These are phyloP conservation scores for Lysandra bellargus DNA, from an alignment of 2,888 invertebrate species.

Conservation along the genomic window DNA sequence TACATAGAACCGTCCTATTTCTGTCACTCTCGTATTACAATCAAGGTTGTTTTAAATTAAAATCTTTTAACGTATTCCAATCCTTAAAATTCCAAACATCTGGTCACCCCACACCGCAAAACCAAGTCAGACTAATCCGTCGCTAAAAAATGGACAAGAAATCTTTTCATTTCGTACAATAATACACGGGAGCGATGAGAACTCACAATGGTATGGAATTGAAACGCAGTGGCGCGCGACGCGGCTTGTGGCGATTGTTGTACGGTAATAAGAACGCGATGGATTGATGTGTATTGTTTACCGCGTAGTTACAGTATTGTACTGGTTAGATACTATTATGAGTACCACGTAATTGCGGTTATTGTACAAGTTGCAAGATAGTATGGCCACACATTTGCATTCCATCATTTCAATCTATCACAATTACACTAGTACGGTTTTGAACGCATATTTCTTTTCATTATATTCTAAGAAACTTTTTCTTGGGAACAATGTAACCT, in stretches of 20 bases:
- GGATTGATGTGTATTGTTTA: conserved; percentile 9
- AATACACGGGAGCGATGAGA: conserved; percentile 55
- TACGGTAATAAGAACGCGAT: conserved; percentile 35
- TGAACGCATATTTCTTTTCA: too few species aligned
- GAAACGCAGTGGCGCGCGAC: conserved; percentile 65
- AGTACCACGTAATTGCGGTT: too few species aligned
- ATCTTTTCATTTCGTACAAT: conserved; percentile 70
- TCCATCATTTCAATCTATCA: too few species aligned
- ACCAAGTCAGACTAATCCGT: conserved; percentile 48
- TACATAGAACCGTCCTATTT: too few species aligned
- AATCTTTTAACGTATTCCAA: neutral
- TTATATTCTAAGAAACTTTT: too few species aligned
- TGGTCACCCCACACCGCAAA: conserved; percentile 35
- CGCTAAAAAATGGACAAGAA: conserved; percentile 56
- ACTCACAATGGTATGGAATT: conserved; percentile 58
- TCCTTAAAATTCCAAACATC: neutral
- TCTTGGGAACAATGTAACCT: too few species aligned
- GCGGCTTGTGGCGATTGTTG: conserved; percentile 55
- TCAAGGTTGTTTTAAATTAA: too few species aligned
- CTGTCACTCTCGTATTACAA: too few species aligned
- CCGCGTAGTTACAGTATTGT: neutral
- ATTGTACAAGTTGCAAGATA: too few species aligned
- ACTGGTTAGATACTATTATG: neutral
- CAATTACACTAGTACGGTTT: too few species aligned
- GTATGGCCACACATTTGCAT: too few species aligned